Conservation (phyloP, 2,797 vertebrate species). For the Anguilla megastoma region DNA sequence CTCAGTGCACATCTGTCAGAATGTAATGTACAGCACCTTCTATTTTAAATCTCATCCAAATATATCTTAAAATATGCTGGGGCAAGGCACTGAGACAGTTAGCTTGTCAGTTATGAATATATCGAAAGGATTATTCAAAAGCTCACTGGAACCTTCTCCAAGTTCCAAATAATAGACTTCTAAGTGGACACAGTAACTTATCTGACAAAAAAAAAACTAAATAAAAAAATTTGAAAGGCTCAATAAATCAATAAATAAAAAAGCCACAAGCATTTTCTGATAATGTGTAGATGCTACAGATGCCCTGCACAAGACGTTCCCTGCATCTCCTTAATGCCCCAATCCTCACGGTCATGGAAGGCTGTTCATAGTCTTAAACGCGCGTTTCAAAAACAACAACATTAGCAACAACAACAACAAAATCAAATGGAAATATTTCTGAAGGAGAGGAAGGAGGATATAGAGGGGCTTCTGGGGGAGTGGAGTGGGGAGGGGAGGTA, state of each 20-base stretch:
- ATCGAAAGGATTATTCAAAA: constrained; percentile 35
- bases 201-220: not conserved
- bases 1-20: constrained; percentile 22
- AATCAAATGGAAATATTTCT: constrained; percentile 30
- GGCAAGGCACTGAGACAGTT: not conserved
- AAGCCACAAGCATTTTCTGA: not conserved
- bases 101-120: constrained; percentile 34
- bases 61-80: constrained; percentile 26
- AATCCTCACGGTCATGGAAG: not conserved
- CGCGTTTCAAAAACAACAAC: not conserved
- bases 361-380: not conserved
- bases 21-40: not conserved
- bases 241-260: not conserved
- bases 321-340: not conserved
- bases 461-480: constrained; percentile 17
- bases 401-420: not conserved
- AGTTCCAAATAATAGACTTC: constrained; percentile 9
- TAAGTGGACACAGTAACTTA: not conserved
- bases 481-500: constrained; percentile 12
- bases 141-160: constrained; percentile 25
- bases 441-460: not conserved
- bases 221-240: not conserved
- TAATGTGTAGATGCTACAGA: not conserved
- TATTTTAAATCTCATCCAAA: not conserved
- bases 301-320: not conserved